phyloP scores from a whole-genome alignment of 2,113 vertebrate genomes.

The Grammomys dolichurus region DNA sequence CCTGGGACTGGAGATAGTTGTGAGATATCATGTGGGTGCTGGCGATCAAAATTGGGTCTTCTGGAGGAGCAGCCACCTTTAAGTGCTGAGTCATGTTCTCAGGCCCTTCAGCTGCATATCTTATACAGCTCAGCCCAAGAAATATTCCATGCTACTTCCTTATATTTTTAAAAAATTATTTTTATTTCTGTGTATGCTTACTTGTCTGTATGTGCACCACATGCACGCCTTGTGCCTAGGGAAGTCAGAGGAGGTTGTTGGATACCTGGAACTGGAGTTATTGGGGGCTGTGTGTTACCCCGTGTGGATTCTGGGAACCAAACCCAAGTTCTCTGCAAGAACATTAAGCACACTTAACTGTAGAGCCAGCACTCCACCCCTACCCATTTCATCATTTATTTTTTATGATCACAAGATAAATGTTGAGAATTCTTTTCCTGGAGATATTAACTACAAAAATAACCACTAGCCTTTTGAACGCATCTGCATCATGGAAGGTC shows the following conservation, averaged over 20 bases:
- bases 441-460: conserved; percentile 50
- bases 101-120: too few species aligned
- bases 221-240: background rate
- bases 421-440: conserved; percentile 22
- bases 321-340: background rate
- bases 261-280: background rate
- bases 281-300: background rate
- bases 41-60: background rate
- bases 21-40: background rate
- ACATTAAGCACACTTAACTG: background rate
- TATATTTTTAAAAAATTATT: background rate
- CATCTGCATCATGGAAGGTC: background rate
- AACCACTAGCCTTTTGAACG: background rate
- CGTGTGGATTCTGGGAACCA: background rate
- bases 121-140: background rate
- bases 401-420: conserved; percentile 31
- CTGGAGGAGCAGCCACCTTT: background rate
- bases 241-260: background rate
- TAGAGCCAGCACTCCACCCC: background rate
- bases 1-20: background rate
- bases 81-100: background rate
- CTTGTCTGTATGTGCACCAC: background rate
- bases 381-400: background rate
- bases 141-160: background rate
- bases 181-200: background rate